Conservation (phyloP, 2,888 invertebrate genomes). For the Spilosoma lubricipeda region DNA sequence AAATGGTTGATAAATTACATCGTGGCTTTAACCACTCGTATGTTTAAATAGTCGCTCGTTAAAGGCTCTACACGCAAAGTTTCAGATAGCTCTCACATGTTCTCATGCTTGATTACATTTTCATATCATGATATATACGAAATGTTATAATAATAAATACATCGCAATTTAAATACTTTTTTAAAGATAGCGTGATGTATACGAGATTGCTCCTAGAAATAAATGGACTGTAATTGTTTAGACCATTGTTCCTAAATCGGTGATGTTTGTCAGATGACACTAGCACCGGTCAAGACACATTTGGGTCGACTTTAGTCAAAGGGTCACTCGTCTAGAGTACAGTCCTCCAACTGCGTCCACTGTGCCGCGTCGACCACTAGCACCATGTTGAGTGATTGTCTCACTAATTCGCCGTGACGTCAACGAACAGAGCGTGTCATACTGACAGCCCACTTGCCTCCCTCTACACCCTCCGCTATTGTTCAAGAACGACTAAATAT, state of each 20-base stretch:
- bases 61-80: slow-evolving; percentile 49
- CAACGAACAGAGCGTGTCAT: slow-evolving; percentile 57
- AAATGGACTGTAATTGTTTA: slow-evolving; percentile 39
- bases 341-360: slow-evolving; percentile 74
- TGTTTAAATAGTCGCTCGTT: slow-evolving; percentile 57
- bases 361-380: slow-evolving; percentile 60
- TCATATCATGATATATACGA: slow-evolving; percentile 33
- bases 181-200: slow-evolving; percentile 14
- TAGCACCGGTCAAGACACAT: slow-evolving; percentile 54
- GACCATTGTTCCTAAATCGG: slow-evolving; percentile 29
- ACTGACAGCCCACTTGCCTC: slow-evolving; percentile 34
- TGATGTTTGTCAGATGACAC: slow-evolving; percentile 39
- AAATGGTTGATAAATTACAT: slow-evolving; percentile 72
- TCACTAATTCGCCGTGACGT: slow-evolving; percentile 73
- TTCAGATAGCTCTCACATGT: slow-evolving; percentile 33
- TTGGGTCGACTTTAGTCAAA: slow-evolving; percentile 61
- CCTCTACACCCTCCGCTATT: slow-evolving; percentile 38
- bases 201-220: slow-evolving; percentile 22
- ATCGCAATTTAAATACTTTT: neutral
- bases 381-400: slow-evolving; percentile 79
- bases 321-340: slow-evolving; percentile 70
- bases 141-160: slow-evolving; percentile 7
- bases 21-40: slow-evolving; percentile 59
- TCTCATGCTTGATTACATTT: slow-evolving; percentile 36
- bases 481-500: slow-evolving; percentile 48